Evolutionary conservation across 23 tunicate genomes (phyloP), one percentile per base, ranked within the genome.

Genomic region (Botrylloides violaceus): DNA sequence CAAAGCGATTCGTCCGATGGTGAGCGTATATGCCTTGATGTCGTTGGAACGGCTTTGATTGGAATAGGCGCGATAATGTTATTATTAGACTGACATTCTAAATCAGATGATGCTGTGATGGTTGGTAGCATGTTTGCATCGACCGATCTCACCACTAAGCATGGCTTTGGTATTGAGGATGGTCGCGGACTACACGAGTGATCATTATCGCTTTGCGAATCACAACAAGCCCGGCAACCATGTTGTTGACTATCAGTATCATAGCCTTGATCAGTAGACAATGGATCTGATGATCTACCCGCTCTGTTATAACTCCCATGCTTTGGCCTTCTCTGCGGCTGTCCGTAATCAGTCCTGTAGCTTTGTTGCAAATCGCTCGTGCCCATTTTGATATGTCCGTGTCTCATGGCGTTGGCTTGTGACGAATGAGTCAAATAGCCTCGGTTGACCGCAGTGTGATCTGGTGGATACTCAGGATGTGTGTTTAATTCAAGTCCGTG

Each of bases 241-340:
- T 66, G 74, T 64, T 81, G 87, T 64, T 82, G 88, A 2, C 90
- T 82, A 66, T 90, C 97, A 2, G 97, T 90, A 74, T 90, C 97
- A 37, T 90, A 90, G 1, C 97, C 97, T 49, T 90, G 97, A 61
- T 90, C 97, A 35, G 97, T 90, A 1, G 97, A 90, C 30, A 90
- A 43, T 1, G 97, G 97, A 32, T 90, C 97, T 0, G 97, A 90
- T 19, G 65, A 72, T 29, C 77, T 56, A 26, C 65, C 65, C 33
- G 77, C 66, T 18, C 47, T 55, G 66, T 72, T 72, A 5, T 33
- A 25, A 21, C 34, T 55, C 12, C 20, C 24, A 19, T 56, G 77
- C 38, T 57, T 32, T 28, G 50, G 77, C 23, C 64, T 30, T 31
- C 65, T 2, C 37, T 39, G 74, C 39, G 70, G 70, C 38, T 24